These are phyloP conservation scores for Parelbella ahira DNA, from an alignment of 2,888 invertebrate species.

Conservation along the genomic window DNA sequence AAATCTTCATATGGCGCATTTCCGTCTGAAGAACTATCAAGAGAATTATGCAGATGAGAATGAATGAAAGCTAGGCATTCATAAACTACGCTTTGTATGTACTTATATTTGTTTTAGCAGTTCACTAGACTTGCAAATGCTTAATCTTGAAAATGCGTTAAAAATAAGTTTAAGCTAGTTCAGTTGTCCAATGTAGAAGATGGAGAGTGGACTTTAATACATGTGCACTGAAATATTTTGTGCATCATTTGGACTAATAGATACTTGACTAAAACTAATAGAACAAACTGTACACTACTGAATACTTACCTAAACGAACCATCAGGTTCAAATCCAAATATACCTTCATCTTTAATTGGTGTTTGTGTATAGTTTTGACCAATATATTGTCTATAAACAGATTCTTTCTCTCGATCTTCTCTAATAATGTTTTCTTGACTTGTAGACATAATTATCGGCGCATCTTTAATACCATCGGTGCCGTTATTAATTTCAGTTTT, in stretches of 20 bases:
- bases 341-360: constrained; percentile 81
- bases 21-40: constrained; percentile 79
- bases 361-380: constrained; percentile 77
- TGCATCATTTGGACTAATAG: constrained; percentile 20
- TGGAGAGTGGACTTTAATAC: constrained; percentile 30
- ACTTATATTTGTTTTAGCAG: no score
- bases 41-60: constrained; percentile 67
- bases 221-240: constrained; percentile 22
- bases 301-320: constrained; percentile 69
- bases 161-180: constrained; percentile 14
- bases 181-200: constrained; percentile 24
- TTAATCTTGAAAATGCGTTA: constrained; percentile 3
- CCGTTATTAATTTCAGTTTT: constrained; percentile 72
- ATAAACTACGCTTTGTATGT: constrained; percentile 25
- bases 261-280: constrained; percentile 24
- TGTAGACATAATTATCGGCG: constrained; percentile 77
- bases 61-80: constrained; percentile 53
- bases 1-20: constrained; percentile 86
- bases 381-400: constrained; percentile 64
- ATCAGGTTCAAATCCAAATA: constrained; percentile 76
- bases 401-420: constrained; percentile 69
- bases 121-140: no score
- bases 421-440: constrained; percentile 83
- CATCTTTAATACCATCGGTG: constrained; percentile 69
- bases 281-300: not conserved